Evolutionary conservation across 2,888 invertebrate genomes (phyloP), one percentile per base, ranked within the genome.

Genomic region (Apamea sordens): DNA sequence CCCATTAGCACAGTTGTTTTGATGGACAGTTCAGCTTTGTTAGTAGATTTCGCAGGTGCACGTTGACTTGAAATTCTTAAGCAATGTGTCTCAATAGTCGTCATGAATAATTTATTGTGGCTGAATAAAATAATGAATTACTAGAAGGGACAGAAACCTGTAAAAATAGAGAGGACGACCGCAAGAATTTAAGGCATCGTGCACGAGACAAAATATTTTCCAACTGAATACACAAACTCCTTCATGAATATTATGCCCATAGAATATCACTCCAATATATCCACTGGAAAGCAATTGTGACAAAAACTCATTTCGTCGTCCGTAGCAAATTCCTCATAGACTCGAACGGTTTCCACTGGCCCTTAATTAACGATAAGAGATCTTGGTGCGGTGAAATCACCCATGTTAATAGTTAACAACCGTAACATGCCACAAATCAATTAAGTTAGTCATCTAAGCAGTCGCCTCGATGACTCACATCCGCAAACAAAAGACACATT

Each of bases 371-470:
- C 85, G 87, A 89, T 87, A 90, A 88, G 79, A 85, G 84, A 85
- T 89, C 83, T 91, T 83, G 89, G 85, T 84, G 86, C 84, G 90
- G 88, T 93, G 92, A 93, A 94, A 93, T 93, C 93, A 95, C 92
- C 93, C 92, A 93, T 91, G 91, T 93, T 93, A 93, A 91, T 92
- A 93, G 92, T 94, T 94, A 95, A 95, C 91, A 91, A 94, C 94
- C 94, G 93, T 94, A 91, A 92, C 95, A 95, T 94, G 95, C 94
- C 88, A 92, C 93, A 94, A 95, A 95, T 95, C 94, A 95, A 94
- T 94, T 93, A 94, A 94, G 93, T 95, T 95, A 95, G 95, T 96
- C 95, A 95, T 94, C 94, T 93, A 89, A 90, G 86, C 88, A 87
- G 90, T 90, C 84, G 88, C 87, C 84, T 83, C 80, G 89, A 92